phyloP scores from a whole-genome alignment of 2,888 invertebrate species.

The Fragum whitleyi region DNA sequence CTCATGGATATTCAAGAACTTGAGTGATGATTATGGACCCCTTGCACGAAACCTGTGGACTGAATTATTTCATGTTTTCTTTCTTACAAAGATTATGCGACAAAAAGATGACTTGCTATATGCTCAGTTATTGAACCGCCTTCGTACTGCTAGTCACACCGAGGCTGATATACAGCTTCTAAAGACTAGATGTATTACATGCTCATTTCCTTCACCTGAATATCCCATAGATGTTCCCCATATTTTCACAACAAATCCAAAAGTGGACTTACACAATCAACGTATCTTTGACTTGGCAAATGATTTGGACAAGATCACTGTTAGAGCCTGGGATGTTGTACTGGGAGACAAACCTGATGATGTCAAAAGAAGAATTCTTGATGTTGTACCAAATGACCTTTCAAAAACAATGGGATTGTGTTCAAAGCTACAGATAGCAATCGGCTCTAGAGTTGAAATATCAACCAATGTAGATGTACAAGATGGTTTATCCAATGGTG shows the following conservation, averaged over 20 bases:
- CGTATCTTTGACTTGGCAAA: no score
- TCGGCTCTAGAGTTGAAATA: constrained; percentile 38
- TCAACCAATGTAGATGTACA: constrained; percentile 42
- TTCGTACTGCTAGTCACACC: neutral
- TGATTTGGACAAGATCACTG: neutral
- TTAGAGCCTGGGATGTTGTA: neutral
- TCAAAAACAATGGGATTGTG: constrained; percentile 15
- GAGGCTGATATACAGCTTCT: neutral
- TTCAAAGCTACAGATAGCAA: neutral
- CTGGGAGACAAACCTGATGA: neutral
- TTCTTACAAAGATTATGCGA: constrained; percentile 46
- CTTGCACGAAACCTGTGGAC: constrained; percentile 53
- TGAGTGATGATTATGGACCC: neutral
- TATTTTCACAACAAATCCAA: constrained; percentile 11
- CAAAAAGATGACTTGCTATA: constrained; percentile 27
- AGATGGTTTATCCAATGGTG: constrained; percentile 58
- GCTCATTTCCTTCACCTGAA: neutral
- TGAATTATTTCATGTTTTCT: constrained; percentile 43
- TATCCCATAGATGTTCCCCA: constrained; percentile 35
- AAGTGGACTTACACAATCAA: neutral
- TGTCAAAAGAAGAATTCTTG: constrained; percentile 2
- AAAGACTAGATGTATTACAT: neutral
- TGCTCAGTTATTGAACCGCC: neutral
- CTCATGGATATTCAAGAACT: constrained; percentile 45
- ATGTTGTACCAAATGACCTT: neutral